These are phyloP conservation scores for Bothrops jararaca DNA, from an alignment of 2,113 vertebrate genomes.

Conservation along the genomic window DNA sequence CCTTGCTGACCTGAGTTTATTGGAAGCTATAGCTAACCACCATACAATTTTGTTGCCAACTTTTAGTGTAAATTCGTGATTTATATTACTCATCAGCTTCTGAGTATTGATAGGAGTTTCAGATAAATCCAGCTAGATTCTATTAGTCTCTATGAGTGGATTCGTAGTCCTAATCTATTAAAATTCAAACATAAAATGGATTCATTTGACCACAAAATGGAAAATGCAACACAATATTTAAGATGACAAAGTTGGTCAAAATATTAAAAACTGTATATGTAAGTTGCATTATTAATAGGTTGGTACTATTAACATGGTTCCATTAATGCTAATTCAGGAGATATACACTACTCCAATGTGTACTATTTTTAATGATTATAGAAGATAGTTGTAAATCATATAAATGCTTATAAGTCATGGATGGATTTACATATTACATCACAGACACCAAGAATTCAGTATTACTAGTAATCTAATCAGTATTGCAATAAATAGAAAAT, in stretches of 20 bases:
- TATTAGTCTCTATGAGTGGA: constrained; percentile 32
- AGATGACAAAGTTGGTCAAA: neutral
- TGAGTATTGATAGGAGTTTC: constrained; percentile 38
- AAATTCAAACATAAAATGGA: neutral
- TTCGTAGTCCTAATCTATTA: constrained; percentile 25
- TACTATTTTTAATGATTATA: neutral
- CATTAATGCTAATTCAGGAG: neutral
- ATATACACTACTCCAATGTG: too few species aligned
- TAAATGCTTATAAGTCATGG: neutral
- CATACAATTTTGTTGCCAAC: constrained; percentile 9
- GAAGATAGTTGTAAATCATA: neutral
- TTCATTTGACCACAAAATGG: constrained; percentile 19
- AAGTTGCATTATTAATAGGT: neutral
- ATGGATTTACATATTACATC: neutral
- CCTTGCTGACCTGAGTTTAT: constrained; percentile 23
- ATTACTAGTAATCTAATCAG: neutral
- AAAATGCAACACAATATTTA: neutral
- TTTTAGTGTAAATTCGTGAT: constrained; percentile 39
- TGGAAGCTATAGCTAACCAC: constrained; percentile 39
- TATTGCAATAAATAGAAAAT: neutral
- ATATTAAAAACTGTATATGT: neutral
- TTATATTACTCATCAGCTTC: constrained; percentile 31
- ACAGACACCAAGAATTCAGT: neutral
- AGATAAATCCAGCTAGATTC: constrained; percentile 33
- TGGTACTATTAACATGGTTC: neutral